Conservation (phyloP, 2,797 vertebrate species). For the Etheostoma nigrum region DNA sequence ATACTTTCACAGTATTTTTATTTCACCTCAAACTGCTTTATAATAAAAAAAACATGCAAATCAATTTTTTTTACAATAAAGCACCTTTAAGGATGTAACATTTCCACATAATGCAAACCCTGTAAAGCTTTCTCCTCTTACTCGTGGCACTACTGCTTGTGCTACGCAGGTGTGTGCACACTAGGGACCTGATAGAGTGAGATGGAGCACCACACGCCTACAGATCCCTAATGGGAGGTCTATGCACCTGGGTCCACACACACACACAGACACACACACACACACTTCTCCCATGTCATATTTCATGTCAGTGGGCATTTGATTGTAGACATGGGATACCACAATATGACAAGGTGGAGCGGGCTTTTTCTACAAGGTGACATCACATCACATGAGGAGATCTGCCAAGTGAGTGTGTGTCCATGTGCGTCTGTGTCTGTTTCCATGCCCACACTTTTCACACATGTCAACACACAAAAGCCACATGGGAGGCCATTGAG, state of each 20-base stretch:
- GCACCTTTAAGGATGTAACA: neutral
- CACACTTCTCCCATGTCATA: slow-evolving; percentile 59
- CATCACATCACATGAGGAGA: slow-evolving; percentile 69
- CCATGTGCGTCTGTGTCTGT: slow-evolving; percentile 69
- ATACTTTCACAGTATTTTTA: no score
- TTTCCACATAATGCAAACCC: neutral
- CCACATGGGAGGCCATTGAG: slow-evolving; percentile 82
- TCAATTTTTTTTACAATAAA: no score
- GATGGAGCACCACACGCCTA: slow-evolving; percentile 72
- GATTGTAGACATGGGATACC: slow-evolving; percentile 72
- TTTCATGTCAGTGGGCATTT: slow-evolving; percentile 79
- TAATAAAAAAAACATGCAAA: no score
- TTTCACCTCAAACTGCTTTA: no score
- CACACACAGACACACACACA: slow-evolving; percentile 20
- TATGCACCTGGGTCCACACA: slow-evolving; percentile 78
- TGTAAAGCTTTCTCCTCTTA: slow-evolving; percentile 21
- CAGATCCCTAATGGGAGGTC: slow-evolving; percentile 76
- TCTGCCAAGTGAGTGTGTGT: slow-evolving; percentile 38
- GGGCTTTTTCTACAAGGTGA: slow-evolving; percentile 75
- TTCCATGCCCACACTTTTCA: slow-evolving; percentile 77
- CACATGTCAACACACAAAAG: slow-evolving; percentile 83
- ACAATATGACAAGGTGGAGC: slow-evolving; percentile 78
- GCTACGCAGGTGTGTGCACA: slow-evolving; percentile 68
- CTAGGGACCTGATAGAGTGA: slow-evolving; percentile 62
- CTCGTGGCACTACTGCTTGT: slow-evolving; percentile 45